Evolutionary conservation across 2,888 invertebrate species (phyloP).

Genomic region (Tholera decimalis): DNA sequence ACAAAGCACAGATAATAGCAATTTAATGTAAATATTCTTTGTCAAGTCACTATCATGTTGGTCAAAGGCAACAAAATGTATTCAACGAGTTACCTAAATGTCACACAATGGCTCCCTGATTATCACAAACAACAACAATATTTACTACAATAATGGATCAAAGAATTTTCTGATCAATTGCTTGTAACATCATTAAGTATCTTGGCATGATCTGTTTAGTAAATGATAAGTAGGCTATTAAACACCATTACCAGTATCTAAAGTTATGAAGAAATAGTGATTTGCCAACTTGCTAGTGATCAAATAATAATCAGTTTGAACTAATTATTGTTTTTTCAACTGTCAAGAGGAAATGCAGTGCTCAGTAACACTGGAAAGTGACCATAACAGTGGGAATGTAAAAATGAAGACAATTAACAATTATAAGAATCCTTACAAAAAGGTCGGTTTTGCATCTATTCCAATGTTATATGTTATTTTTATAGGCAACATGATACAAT

Average conservation of each 20-base stretch:
- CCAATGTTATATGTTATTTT: conserved; percentile 65
- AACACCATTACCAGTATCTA: conserved; percentile 42
- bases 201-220: conserved; percentile 49
- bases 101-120: conserved; percentile 9
- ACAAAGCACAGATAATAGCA: conserved; percentile 31
- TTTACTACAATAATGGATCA: conserved; percentile 3
- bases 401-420: conserved; percentile 88
- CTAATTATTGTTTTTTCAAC: conserved; percentile 80
- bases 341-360: conserved; percentile 90
- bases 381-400: conserved; percentile 83
- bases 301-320: conserved; percentile 62
- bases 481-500: conserved; percentile 78
- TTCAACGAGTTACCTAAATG: conserved; percentile 20
- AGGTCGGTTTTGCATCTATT: conserved; percentile 82
- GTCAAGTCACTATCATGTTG: conserved; percentile 42
- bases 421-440: conserved; percentile 87
- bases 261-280: conserved; percentile 44
- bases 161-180: conserved; percentile 28
- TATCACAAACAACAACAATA: conserved; percentile 32
- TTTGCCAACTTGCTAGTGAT: conserved; percentile 47
- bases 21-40: conserved; percentile 52
- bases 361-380: conserved; percentile 86
- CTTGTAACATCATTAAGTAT: conserved; percentile 44
- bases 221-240: conserved; percentile 41
- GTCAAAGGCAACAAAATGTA: conserved; percentile 18